Base-by-base conservation (phyloP, 2,113 vertebrate species). In the Podarcis cretensis region DNA sequence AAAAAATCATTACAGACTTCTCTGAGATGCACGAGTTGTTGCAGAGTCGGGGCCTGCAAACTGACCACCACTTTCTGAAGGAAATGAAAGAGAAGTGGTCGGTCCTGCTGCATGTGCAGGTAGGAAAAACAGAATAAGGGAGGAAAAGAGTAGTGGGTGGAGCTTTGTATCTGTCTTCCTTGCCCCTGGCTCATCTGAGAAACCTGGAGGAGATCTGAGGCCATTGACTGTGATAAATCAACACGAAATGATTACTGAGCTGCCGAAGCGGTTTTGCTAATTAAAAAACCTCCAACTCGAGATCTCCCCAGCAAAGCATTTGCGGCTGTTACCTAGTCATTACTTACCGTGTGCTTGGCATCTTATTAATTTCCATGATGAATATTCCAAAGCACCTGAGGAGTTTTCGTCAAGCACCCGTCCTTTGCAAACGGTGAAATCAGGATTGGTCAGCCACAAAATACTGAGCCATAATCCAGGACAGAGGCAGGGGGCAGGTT, bases 191-290 rank as follows among this genome's bases (percentile, higher is more conserved):
- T 87, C 23, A 10, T 65, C 81, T 78, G 37, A 16, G 35, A 91
- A 89, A 83, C 32, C n/a, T 83, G 0, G 40, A 43, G 27, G 18
- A 80, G 48, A 32, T 63, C 48, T 76, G n/a, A 75, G 66, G 69
- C 68, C 35, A 32, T 0, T 0, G 68, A 9, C 21, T 71, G 59
- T 83, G 77, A 92, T 84, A 87, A 90, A 90, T 92, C 25, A 84
- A 13, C 32, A 13, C 83, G 69, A 63, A 66, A 75, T 6, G 40
- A 84, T 87, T 1, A 78, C 30, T 0, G 0, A 87, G 77, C 77
- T 87, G 89, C 81, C 43, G 84, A 88, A 75, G 59, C 66, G 69
- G 32, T 63, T 91, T 43, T 90, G 35, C 79, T 88, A 80, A 76
- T 81, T 92, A 84, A 92, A 93, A 73, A 91, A 82, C 0, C 30